Base-by-base conservation (phyloP, 1,140 invertebrate species). In the Drosophila trapezifrons region DNA sequence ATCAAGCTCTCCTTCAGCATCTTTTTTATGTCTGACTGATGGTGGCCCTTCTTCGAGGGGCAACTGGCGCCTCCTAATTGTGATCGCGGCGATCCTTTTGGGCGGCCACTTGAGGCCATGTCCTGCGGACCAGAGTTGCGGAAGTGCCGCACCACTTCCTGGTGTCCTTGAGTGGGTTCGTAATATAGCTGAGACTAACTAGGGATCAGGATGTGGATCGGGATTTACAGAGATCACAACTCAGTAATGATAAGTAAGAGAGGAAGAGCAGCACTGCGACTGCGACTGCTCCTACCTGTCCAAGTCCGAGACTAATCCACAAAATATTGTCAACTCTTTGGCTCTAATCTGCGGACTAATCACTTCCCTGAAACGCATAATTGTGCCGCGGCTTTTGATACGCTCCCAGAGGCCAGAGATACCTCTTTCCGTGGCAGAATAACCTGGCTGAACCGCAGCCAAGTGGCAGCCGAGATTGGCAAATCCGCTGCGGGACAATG, bases 241-340 rank as follows among this genome's bases (percentile, higher is more conserved):
- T 17, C 32, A 8, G 38, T 55, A 46, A 71, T 38, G 64, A 70
- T 70, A 46, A 37, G 27, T 15, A 17, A 12, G 7, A 32, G 15
- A n/a, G 32, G 29, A 46, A 25, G 46, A 32, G 42, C n/a, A n/a
- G n/a, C n/a, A n/a, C n/a, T n/a, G n/a, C 5, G 45, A 13, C 8
- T 9, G 1, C 32, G 15, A 20, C 49, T 72, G 25, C 32, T 58
- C 51, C 10, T 32, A 46, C 20, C 46, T 27, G 3, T 27, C 38
- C 8, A 35, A 73, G 79, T 60, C 73, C 56, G 51, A n/a, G 56
- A 22, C 55, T 77, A 87, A 87, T 87, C 83, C 76, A 73, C 76
- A 82, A 82, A 54, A 82, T 81, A 85, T 86, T 85, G 72, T 82
- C 83, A 87, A 87, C 83, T 87, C 83, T 89, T 87, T 87, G 60